Conservation (phyloP, 2,888 invertebrate genomes). For the Caradrina kadenii region DNA sequence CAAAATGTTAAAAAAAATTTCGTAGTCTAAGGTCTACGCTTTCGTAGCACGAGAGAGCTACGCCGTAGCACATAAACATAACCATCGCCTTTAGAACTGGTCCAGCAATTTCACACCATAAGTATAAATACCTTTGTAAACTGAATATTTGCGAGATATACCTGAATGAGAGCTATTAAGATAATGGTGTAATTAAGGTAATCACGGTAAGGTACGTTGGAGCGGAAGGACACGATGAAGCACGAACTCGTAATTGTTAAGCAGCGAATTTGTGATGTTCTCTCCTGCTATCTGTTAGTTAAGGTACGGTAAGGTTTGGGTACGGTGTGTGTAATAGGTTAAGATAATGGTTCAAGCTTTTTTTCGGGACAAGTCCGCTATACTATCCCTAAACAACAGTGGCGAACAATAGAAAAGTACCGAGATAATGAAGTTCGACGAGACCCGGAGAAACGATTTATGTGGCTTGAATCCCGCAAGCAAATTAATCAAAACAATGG, state of each 20-base stretch:
- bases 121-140: not conserved
- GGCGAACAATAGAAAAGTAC: too few relatives aligned
- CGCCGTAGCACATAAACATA: conserved; percentile 7
- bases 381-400: too few relatives aligned
- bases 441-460: too few relatives aligned
- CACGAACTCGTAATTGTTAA: conserved; percentile 16
- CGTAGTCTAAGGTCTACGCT: not conserved
- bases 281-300: not conserved
- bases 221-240: conserved; percentile 15
- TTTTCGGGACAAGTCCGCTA: too few relatives aligned
- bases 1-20: not conserved
- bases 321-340: not conserved
- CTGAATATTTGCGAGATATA: not conserved
- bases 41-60: conserved; percentile 17
- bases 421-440: too few relatives aligned
- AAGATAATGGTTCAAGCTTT: not conserved
- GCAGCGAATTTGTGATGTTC: not conserved
- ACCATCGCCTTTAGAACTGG: not conserved
- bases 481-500: too few relatives aligned
- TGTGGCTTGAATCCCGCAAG: too few relatives aligned
- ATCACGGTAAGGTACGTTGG: conserved; percentile 20
- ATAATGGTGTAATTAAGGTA: conserved; percentile 39
- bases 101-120: conserved; percentile 1
- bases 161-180: conserved; percentile 30
- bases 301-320: not conserved